Evolutionary conservation across 2,888 invertebrate genomes (phyloP).

Genomic region (Idaea biselata): DNA sequence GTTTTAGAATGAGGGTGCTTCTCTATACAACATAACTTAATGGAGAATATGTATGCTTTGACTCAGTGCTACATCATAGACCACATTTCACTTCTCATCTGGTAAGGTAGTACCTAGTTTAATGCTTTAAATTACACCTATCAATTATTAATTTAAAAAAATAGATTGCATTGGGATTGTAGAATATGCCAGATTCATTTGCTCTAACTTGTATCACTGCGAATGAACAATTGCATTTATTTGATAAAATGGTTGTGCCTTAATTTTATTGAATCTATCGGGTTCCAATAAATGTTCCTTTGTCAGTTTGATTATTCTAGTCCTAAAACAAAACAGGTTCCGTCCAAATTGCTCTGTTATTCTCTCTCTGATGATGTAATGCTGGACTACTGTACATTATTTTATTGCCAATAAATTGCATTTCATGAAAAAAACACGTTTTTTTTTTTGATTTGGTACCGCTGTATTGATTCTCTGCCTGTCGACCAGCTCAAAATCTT

Average conservation of each 20-base stretch:
- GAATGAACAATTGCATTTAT: background rate
- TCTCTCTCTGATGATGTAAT: slow-evolving; percentile 38
- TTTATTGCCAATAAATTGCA: slow-evolving; percentile 35
- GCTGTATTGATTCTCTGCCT: background rate
- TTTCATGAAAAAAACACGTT: slow-evolving; percentile 17
- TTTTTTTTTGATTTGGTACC: slow-evolving; percentile 9
- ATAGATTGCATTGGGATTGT: background rate
- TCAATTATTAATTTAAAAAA: no score
- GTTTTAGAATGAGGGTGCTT: no score
- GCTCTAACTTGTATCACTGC: background rate
- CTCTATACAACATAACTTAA: no score
- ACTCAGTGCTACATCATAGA: no score
- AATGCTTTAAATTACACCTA: no score
- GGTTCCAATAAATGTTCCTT: slow-evolving; percentile 56
- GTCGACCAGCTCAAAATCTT: no score
- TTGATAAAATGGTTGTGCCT: slow-evolving; percentile 64
- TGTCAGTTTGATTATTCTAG: slow-evolving; percentile 62
- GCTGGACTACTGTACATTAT: slow-evolving; percentile 28
- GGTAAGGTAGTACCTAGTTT: no score
- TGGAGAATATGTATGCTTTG: no score
- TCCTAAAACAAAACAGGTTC: slow-evolving; percentile 70
- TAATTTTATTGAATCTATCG: slow-evolving; percentile 53
- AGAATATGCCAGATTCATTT: background rate
- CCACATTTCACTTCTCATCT: no score
- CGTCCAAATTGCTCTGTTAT: slow-evolving; percentile 74